A percentile compares a stretch with the other conserved stretches of the same genome.
These are phyloP conservation scores for Premnoplex brunnescens DNA, from an alignment of 2,797 vertebrate species.

Conservation along the genomic window DNA sequence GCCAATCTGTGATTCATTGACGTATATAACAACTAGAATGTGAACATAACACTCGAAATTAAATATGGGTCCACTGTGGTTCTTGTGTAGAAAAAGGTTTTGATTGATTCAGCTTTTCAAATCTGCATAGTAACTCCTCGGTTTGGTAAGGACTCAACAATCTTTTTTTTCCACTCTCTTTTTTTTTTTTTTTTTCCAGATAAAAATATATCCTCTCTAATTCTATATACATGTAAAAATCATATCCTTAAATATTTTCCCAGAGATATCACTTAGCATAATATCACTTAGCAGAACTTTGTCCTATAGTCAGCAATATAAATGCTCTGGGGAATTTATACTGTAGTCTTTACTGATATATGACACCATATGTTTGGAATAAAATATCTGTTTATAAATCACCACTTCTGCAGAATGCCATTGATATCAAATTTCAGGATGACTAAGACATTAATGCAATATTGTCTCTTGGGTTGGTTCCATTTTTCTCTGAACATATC, in stretches of 20 bases:
- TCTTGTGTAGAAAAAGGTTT: neutral
- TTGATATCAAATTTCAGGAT: neutral
- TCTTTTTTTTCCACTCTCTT: too few relatives aligned
- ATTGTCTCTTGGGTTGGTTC: neutral
- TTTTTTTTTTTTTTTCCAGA: neutral
- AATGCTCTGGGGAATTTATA: neutral
- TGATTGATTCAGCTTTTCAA: neutral
- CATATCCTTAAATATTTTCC: neutral
- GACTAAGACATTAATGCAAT: neutral
- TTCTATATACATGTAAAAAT: neutral
- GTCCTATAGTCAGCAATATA: neutral
- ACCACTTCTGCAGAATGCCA: neutral
- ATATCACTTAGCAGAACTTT: neutral
- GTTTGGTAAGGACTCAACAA: neutral
- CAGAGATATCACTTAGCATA: neutral
- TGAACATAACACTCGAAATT: neutral
- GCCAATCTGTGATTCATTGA: neutral
- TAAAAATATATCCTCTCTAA: neutral
- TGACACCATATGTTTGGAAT: neutral
- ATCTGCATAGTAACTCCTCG: neutral
- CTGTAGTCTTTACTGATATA: neutral
- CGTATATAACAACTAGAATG: neutral
- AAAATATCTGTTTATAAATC: neutral
- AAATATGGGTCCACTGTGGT: neutral
- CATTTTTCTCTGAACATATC: neutral